Base-by-base conservation (phyloP, 2,113 vertebrate genomes). In the Leucoraja erinaceus region DNA sequence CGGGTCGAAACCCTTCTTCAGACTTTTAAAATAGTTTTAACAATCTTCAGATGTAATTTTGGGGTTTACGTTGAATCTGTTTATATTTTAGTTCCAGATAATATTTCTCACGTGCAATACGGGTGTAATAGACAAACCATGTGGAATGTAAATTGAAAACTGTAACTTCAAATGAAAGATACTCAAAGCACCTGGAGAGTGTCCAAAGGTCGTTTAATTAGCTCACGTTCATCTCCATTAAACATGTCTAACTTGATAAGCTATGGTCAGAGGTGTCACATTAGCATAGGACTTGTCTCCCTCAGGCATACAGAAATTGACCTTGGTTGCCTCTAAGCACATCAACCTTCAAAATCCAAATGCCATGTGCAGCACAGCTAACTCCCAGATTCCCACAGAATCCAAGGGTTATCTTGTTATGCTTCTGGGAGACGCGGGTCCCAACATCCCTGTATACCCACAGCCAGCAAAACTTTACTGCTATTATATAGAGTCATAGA, bases 231-330 rank as follows among this genome's bases (percentile, higher is more conserved):
- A 14, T 66, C 63, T 88, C 59, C 83, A 88, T 88, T 88, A 88
- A 88, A 63, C 83, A 88, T 59, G 16, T 88, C 83, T 63, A 63
- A 88, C 28, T 16, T 88, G 83, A 88, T 88, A 88, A 88, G 63
- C 83, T 47, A 88, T 33, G 28, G n/a, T 88, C n/a, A 66, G 83
- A 88, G 79, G 83, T 63, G 31, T 86, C 14, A 86, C n/a, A 86
- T 63, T 86, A 63, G 59, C 59, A 63, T 61, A 56, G 78, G 56
- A 54, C n/a, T 28, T 31, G 56, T 31, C 12, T 63, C 83, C 59
- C 28, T 66, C 83, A 66, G n/a, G n/a, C 83, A 18, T 31, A 88
- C 14, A 31, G 83, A 81, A 54, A 88, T 63, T 31, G 59, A 63
- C 59, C n/a, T 77, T 16, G 75, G 33, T n/a, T 33, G 33, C 10